Evolutionary conservation across 2,888 invertebrate genomes (phyloP).

Genomic region (Napeogenes inachia): DNA sequence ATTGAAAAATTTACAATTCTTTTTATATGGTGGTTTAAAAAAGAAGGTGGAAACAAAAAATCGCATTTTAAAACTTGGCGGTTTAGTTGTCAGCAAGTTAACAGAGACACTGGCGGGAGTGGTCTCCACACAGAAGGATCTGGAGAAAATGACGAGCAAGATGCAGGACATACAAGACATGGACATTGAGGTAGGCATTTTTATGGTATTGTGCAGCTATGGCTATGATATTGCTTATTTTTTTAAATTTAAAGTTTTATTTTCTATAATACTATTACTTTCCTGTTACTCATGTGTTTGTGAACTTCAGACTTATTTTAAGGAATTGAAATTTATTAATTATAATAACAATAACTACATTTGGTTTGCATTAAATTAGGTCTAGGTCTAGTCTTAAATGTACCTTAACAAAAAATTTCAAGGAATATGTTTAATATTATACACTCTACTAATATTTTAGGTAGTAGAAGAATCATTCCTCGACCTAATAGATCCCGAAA

Average conservation of each 20-base stretch:
- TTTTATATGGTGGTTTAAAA: slow-evolving; percentile 78
- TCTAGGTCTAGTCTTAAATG: no score
- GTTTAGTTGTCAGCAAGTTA: slow-evolving; percentile 82
- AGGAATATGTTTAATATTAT: not conserved
- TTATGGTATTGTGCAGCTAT: no score
- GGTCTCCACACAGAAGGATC: slow-evolving; percentile 82
- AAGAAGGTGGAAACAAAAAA: slow-evolving; percentile 81
- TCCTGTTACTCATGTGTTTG: no score
- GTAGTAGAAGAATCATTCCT: slow-evolving; percentile 88
- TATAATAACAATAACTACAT: no score
- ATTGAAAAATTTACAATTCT: slow-evolving; percentile 87
- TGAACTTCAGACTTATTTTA: no score
- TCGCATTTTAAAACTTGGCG: slow-evolving; percentile 85
- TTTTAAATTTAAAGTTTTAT: no score
- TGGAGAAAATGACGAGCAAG: slow-evolving; percentile 81
- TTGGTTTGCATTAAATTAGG: no score
- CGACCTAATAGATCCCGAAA: slow-evolving; percentile 79
- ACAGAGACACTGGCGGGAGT: slow-evolving; percentile 83
- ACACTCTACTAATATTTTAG: slow-evolving; percentile 38
- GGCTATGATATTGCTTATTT: no score
- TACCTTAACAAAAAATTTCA: not conserved
- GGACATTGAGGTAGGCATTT: slow-evolving; percentile 80
- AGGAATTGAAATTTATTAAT: no score
- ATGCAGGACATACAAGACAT: slow-evolving; percentile 81
- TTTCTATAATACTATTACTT: no score